Base-by-base conservation (phyloP, 2,888 invertebrate species). In the Drosophila paranaensis region DNA sequence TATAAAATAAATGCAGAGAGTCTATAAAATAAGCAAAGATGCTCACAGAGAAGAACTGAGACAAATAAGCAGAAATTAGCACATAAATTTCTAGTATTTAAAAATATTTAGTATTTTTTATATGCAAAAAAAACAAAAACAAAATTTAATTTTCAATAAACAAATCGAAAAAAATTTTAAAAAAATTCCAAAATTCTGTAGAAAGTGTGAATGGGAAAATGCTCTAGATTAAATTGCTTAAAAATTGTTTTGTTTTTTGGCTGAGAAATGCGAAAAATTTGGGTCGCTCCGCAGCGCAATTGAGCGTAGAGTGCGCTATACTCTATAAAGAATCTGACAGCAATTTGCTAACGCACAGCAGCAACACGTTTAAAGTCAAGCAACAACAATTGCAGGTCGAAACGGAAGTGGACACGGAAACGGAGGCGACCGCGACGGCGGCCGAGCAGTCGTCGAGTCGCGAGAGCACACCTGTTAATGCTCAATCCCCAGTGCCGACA, bases 391-490 rank as follows among this genome's bases (percentile, higher is more conserved):
- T 77, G 63, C 77, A 83, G 79, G 75, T 77, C 50, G 83, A 83
- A 69, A 79, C 83, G 74, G 87, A 82, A 65, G 74, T 74, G 74
- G 77, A 75, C 62, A 77, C 77, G 65, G 71, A 79, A 78, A 37
- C 68, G n/a, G 68, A 68, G 68, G 35, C 63, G 54, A 25, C 43
- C 54, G 33, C 42, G 2, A 46, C 14, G 25, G 30, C 43, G 27
- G 40, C 45, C 20, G 43, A 20, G 27, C 48, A 55, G 27, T 69
- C 82, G 16, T 69, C 82, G 79, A 82, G 90, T 50, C 84, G 90
- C 4, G 90, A 90, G 83, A 90, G 88, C 82, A 90, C 90, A 90
- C 90, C 90, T 90, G 90, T 90, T 90, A 90, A 90, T 42, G 61
- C 78, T 78, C 61, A 66, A 55, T 55, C 62, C 14, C 43, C 56